phyloP scores from a whole-genome alignment of 2,888 invertebrate genomes.

The Malthinus flaveolus region DNA sequence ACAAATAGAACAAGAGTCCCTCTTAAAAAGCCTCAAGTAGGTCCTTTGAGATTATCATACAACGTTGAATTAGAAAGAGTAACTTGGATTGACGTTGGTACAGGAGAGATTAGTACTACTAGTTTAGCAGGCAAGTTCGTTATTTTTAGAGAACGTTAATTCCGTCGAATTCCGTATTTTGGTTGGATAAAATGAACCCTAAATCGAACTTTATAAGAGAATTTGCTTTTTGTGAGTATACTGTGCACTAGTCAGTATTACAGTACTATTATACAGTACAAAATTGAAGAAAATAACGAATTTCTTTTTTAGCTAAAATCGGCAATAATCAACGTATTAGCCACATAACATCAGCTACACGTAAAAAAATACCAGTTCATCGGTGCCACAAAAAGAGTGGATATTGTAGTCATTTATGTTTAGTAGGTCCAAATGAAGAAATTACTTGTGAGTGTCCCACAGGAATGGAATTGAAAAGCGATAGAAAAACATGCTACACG shows the following conservation, averaged over 20 bases:
- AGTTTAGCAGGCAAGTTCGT: no score
- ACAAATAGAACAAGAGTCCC: background rate
- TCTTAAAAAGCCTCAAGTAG: background rate
- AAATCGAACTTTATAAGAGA: no score
- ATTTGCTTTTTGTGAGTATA: no score
- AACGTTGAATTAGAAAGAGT: background rate
- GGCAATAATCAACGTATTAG: slow-evolving; percentile 45
- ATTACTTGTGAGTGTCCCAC: slow-evolving; percentile 67
- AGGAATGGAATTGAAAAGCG: slow-evolving; percentile 60
- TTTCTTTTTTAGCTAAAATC: background rate
- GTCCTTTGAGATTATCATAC: background rate
- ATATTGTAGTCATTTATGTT: slow-evolving; percentile 76
- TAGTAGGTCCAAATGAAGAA: slow-evolving; percentile 52
- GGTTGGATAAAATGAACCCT: no score
- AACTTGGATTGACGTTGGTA: background rate
- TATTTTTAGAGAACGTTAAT: background rate
- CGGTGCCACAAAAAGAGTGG: slow-evolving; percentile 64
- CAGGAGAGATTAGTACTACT: background rate
- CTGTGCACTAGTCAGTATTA: no score
- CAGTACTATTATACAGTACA: no score
- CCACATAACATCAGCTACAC: slow-evolving; percentile 58
- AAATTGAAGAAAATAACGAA: no score
- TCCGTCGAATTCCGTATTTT: no score
- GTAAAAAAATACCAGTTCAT: slow-evolving; percentile 53
- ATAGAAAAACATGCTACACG: slow-evolving; percentile 62